Conservation (phyloP, 2,113 vertebrate species). For the Boleophthalmus pectinirostris region DNA sequence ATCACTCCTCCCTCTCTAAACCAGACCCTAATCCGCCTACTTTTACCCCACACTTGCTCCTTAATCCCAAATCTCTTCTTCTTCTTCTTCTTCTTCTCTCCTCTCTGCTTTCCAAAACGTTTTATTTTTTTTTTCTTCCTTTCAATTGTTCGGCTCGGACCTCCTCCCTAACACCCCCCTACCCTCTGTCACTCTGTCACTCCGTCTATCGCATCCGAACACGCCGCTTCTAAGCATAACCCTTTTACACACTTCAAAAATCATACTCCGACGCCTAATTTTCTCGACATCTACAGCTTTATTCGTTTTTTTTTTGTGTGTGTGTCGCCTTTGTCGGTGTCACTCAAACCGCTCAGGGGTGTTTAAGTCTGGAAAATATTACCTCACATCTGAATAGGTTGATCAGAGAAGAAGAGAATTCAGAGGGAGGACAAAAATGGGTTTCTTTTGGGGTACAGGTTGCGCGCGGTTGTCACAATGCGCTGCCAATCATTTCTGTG, state of each 20-base stretch:
- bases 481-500: constrained; percentile 3
- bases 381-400: constrained; percentile 17
- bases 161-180: too few species aligned
- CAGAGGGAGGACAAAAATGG: neutral
- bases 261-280: constrained; percentile 57
- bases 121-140: neutral
- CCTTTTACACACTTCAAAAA: constrained; percentile 62
- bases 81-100: constrained; percentile 51
- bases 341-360: neutral
- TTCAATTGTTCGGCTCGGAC: constrained; percentile 58
- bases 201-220: constrained; percentile 64
- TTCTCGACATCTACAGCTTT: constrained; percentile 28
- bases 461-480: constrained; percentile 29
- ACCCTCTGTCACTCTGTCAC: constrained; percentile 39
- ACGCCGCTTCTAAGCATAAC: constrained; percentile 63
- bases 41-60: constrained; percentile 68
- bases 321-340: constrained; percentile 39
- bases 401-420: neutral
- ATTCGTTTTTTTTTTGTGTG: neutral
- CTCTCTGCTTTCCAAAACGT: constrained; percentile 3
- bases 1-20: constrained; percentile 61
- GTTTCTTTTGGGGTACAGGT: constrained; percentile 2
- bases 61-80: constrained; percentile 77
- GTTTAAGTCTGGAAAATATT: neutral
- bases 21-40: constrained; percentile 63